Evolutionary conservation across 1,140 invertebrate genomes (phyloP).

Genomic region (Chironomus striatipennis): DNA sequence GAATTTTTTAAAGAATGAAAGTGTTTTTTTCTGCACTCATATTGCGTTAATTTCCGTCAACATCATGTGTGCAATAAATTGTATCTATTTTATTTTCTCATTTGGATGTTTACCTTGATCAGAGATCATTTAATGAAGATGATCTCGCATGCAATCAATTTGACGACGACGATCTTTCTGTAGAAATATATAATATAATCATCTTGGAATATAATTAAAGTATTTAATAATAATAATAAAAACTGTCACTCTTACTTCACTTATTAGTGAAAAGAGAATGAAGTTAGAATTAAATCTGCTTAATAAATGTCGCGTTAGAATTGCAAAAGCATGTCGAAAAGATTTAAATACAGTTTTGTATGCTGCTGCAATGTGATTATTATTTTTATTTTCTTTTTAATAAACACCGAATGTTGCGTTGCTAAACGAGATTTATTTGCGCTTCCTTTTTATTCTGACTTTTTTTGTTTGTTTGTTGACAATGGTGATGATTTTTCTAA

Average conservation of each 20-base stretch:
- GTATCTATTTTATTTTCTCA: neutral
- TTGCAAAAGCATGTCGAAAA: neutral
- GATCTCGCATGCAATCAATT: neutral
- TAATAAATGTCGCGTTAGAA: slow-evolving; percentile 8
- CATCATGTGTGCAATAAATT: neutral
- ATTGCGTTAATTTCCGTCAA: slow-evolving; percentile 10
- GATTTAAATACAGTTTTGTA: neutral
- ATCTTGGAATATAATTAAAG: no score
- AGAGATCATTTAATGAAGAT: neutral
- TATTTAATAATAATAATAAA: no score
- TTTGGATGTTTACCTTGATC: neutral
- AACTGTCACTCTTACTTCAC: no score
- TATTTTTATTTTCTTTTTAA: no score
- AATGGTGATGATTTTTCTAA: no score
- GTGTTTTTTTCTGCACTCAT: neutral
- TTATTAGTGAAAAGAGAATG: no score
- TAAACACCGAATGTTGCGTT: neutral
- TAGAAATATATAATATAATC: no score
- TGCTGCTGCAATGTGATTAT: neutral
- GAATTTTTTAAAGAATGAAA: neutral
- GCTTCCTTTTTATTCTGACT: slow-evolving; percentile 11
- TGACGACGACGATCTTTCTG: neutral
- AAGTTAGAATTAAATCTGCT: no score
- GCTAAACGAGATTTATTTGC: neutral
- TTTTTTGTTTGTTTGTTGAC: neutral